These are phyloP conservation scores for Acrossocheilus fasciatus DNA, from an alignment of 2,797 vertebrate genomes.

Conservation along the genomic window DNA sequence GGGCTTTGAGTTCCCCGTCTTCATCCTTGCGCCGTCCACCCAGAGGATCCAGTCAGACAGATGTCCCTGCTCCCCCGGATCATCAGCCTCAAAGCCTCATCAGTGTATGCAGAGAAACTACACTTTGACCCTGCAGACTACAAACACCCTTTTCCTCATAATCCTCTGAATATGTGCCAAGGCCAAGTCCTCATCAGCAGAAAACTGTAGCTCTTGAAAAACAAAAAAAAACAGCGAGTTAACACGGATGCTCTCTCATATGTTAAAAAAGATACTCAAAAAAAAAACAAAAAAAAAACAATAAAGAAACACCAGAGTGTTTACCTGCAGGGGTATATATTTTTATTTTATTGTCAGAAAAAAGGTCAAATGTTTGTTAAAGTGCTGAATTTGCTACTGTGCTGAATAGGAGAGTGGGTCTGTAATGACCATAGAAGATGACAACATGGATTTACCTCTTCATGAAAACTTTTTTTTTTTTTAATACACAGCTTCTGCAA, in stretches of 20 bases:
- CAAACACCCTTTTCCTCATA: slow-evolving; percentile 21
- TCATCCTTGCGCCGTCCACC: slow-evolving; percentile 71
- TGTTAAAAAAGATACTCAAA: slow-evolving; percentile 66
- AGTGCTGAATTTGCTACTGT: slow-evolving; percentile 39
- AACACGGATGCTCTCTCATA: slow-evolving; percentile 68
- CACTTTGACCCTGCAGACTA: slow-evolving; percentile 80
- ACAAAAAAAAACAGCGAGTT: slow-evolving; percentile 66
- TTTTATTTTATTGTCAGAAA: slow-evolving; percentile 51
- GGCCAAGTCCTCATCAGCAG: slow-evolving; percentile 76
- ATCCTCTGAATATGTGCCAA: slow-evolving; percentile 55
- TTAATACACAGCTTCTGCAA: slow-evolving; percentile 64
- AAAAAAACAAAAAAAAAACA: slow-evolving; percentile 47
- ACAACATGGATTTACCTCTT: slow-evolving; percentile 31
- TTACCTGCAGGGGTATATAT: slow-evolving; percentile 76
- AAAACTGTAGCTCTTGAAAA: slow-evolving; percentile 78
- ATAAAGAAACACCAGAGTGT: slow-evolving; percentile 64
- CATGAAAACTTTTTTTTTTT: slow-evolving; percentile 57
- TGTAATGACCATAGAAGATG: slow-evolving; percentile 5
- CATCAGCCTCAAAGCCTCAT: slow-evolving; percentile 75
- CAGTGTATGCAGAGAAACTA: slow-evolving; percentile 86
- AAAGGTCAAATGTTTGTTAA: slow-evolving; percentile 11
- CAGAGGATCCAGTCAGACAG: slow-evolving; percentile 52
- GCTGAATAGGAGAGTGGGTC: slow-evolving; percentile 65
- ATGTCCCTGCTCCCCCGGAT: slow-evolving; percentile 38
- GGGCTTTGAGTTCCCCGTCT: slow-evolving; percentile 81